Evolutionary conservation across 2,888 invertebrate genomes (phyloP), one percentile per base, ranked within the genome.

Genomic region (Synergus japonicus): DNA sequence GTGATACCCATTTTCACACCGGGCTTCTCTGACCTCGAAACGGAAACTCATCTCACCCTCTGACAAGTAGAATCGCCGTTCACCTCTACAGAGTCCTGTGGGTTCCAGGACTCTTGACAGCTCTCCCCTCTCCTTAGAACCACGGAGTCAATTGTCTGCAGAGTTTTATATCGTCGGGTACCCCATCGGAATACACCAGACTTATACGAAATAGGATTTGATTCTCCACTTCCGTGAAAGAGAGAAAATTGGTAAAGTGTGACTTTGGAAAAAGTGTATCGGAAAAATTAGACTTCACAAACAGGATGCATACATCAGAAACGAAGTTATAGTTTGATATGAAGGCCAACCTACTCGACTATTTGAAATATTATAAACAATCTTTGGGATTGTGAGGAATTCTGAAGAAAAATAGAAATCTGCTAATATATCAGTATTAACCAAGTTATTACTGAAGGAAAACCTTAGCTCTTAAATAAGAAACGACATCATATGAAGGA

Each of bases 1-100:
- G 65, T 80, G 84, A 83, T 85, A 76, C 69, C 80, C 69, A 76
- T 78, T 84, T 83, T 80, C 66, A 79, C 76, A 67, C 78, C 77
- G 82, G 78, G 69, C 78, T 78, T 83, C 77, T 69, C 54, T 65
- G 18, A 78, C 69, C 63, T 83, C 76, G 77, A 76, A 60, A 78
- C 63, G 69, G n/a, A 37, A 73, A 76, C 43, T 13, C 49, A 12
- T 13, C 37, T 63, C 60, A 37, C 44, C 22, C 18, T 18, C 13
- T 44, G 76, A 54, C 22, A 13, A 22, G 22, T 60, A 77, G 76
- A 60, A 46, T 29, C 43, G 29, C 18, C 41, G 44, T 41, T 76
- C 67, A 44, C 54, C 41, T 73, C 22, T 2, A 41, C 63, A 60
- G 29, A 18, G 43, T 49, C 54, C 37, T 66, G 66, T 18, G 65